Conservation (phyloP, 2,113 vertebrate genomes). For the Sylvilagus bachmani region DNA sequence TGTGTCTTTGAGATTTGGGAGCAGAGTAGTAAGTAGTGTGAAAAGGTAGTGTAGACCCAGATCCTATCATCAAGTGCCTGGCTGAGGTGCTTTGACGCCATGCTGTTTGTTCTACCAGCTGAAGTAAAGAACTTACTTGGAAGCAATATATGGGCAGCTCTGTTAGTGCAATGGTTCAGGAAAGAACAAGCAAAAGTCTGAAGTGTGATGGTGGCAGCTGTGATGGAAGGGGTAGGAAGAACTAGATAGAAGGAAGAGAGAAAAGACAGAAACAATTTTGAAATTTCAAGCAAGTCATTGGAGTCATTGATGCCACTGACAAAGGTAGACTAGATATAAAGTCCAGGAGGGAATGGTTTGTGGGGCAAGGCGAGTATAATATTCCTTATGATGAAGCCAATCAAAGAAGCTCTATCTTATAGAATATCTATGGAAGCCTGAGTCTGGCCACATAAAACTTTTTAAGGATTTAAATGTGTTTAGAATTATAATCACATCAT, state of each 20-base stretch:
- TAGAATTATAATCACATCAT: background rate
- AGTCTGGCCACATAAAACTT: background rate
- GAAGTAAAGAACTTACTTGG: background rate
- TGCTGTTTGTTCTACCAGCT: background rate
- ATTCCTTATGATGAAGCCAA: background rate
- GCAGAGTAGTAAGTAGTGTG: background rate
- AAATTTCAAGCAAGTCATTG: background rate
- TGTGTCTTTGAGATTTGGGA: background rate
- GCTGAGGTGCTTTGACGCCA: background rate
- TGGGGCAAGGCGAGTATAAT: background rate
- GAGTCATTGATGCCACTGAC: background rate
- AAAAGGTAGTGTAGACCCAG: background rate
- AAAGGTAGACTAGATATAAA: background rate
- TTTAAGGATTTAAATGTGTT: background rate
- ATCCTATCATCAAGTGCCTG: background rate
- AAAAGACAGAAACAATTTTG: background rate
- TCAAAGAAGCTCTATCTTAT: background rate
- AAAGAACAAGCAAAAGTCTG: background rate
- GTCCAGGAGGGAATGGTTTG: background rate
- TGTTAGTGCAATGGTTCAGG: background rate
- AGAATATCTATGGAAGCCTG: background rate
- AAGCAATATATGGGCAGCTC: background rate
- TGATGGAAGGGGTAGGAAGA: background rate
- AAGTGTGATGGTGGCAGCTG: background rate
- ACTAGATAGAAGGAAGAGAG: background rate